Evolutionary conservation across 2,113 vertebrate species (phyloP), one percentile per base, ranked within the genome.

Genomic region (Indicator indicator): DNA sequence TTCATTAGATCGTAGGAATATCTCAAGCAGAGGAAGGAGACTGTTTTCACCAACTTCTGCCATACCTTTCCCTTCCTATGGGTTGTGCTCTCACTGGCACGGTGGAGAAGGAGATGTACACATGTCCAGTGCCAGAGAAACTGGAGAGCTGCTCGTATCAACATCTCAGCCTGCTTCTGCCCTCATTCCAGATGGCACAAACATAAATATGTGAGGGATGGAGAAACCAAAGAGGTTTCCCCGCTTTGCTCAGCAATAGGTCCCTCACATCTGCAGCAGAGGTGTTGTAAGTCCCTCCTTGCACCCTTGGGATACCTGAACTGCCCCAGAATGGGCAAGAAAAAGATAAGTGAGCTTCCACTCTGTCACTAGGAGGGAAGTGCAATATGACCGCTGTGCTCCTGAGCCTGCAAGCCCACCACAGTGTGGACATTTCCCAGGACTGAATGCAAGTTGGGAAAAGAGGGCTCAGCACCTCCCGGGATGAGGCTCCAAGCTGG

Each of bases 21-120:
- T 63, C 86, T 67, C 68, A 80, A 79, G 77, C 30, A 67, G 68
- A 78, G 48, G 16, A 74, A 83, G 72, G 38, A 55, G 58, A 46
- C 42, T 65, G 54, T 63, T 59, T 87, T 12, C 65, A 81, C 89
- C 88, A 44, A 82, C 54, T 58, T 6, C 16, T 81, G 91, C 63
- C 10, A 9, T 87, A 32, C 94, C 60, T 36, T 55, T 91, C 32
- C 36, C 21, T 91, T 97, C 88, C 93, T 60, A 88, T 40, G 87
- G 72, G 94, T 20, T 92, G 93, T 94, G 96, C 95, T 91, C 88
- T 94, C 3, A 0, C 68, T 82, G 84, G 32, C 54, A 19, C 2
- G 0, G 30, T 28, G 44, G 17, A 74, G 78, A 32, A 30, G 17
- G 30, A 76, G 42, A 54, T 48, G 12, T 16, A 9, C n/a, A n/a